These are phyloP conservation scores for Panthera leo DNA, from an alignment of 2,113 vertebrate genomes.

Conservation along the genomic window DNA sequence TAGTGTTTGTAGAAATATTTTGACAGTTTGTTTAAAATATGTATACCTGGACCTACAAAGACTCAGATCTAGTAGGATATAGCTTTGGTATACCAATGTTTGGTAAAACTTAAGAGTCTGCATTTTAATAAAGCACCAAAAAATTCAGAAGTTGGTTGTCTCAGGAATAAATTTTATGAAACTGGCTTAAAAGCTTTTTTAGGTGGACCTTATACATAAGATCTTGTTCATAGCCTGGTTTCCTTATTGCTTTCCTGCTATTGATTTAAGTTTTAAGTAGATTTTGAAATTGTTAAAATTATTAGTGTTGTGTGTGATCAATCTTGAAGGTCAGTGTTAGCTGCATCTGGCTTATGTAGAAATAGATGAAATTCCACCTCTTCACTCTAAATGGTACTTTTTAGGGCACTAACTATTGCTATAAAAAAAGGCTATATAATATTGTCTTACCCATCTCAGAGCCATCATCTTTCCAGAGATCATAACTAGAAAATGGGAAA, in stretches of 20 bases:
- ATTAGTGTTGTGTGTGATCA: not conserved
- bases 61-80: not conserved
- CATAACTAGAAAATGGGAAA: not conserved
- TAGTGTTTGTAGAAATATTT: not conserved
- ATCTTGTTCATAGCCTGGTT: not conserved
- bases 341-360: not conserved
- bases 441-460: not conserved
- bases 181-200: not conserved
- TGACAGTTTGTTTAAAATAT: constrained; percentile 18
- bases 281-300: constrained; percentile 11
- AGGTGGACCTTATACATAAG: not conserved
- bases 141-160: not conserved
- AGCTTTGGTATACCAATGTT: not conserved
- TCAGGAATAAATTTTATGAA: not conserved
- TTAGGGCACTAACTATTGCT: not conserved
- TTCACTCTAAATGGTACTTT: not conserved
- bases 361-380: not conserved
- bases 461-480: not conserved
- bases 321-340: constrained; percentile 13
- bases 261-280: not conserved
- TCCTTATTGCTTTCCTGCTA: not conserved
- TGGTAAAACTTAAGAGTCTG: not conserved
- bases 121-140: not conserved
- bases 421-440: not conserved
- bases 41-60: not conserved